A percentile compares a stretch with the other conserved stretches of the same genome.
Conservation (phyloP, 1,140 invertebrate genomes). For the Anastrepha obliqua region DNA sequence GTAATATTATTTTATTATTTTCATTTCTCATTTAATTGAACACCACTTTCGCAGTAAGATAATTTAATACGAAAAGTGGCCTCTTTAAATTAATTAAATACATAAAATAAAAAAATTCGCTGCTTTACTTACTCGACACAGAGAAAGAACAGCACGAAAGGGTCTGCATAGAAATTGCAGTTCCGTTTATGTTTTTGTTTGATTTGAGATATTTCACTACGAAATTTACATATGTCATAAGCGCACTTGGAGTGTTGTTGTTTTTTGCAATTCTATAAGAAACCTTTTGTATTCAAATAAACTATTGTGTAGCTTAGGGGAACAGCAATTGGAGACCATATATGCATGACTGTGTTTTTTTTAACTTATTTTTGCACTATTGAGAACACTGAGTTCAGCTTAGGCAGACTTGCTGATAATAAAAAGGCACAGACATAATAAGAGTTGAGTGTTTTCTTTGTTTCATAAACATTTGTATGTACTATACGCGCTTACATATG, state of each 20-base stretch:
- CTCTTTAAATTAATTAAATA: not conserved
- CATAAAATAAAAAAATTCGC: not conserved
- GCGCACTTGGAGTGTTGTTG: too few species aligned
- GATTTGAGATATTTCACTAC: not conserved
- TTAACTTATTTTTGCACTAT: not conserved
- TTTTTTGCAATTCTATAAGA: too few species aligned
- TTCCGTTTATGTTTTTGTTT: too few species aligned
- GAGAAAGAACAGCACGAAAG: not conserved
- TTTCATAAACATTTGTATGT: too few species aligned
- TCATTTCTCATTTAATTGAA: not conserved
- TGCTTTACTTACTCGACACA: not conserved
- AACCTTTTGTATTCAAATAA: not conserved
- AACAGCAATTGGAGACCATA: not conserved
- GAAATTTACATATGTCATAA: not conserved
- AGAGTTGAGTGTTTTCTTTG: too few species aligned
- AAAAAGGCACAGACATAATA: not conserved
- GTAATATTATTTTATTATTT: not conserved
- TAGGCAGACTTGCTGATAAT: not conserved
- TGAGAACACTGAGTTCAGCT: not conserved
- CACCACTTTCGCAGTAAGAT: not conserved
- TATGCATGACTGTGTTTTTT: not conserved
- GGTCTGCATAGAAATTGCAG: not conserved
- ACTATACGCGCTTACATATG: too few species aligned
- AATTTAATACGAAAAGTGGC: conserved; percentile 13
- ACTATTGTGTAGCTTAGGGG: not conserved